Evolutionary conservation across 2,797 vertebrate genomes (phyloP).

Genomic region (Rhinichthys osculus): DNA sequence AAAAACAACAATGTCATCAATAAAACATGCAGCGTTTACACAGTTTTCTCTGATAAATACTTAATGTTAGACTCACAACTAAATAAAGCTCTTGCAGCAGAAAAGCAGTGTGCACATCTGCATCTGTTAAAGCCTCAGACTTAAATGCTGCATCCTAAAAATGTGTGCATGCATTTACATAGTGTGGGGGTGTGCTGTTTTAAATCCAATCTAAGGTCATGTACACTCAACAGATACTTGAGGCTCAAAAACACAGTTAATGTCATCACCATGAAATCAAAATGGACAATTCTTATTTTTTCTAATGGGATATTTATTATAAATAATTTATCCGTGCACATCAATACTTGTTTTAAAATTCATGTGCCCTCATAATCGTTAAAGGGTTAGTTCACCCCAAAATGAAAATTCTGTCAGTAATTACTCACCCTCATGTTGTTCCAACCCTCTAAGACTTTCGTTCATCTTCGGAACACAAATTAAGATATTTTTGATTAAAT

Average conservation of each 20-base stretch:
- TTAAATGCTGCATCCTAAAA: not conserved
- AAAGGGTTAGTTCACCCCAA: too few species aligned
- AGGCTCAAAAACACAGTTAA: not conserved
- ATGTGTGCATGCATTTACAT: constrained; percentile 33
- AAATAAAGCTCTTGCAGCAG: constrained; percentile 11
- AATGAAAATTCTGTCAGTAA: too few species aligned
- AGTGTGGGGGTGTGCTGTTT: constrained; percentile 24
- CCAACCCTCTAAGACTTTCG: too few species aligned
- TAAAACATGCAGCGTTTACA: constrained; percentile 35
- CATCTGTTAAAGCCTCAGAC: not conserved
- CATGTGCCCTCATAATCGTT: not conserved
- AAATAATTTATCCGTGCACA: not conserved
- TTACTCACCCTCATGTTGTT: too few species aligned
- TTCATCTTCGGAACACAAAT: too few species aligned
- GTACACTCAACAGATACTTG: not conserved
- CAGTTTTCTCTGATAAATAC: constrained; percentile 24
- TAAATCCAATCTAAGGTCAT: not conserved
- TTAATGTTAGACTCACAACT: constrained; percentile 18
- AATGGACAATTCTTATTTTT: not conserved
- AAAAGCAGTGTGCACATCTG: not conserved
- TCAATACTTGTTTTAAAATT: not conserved
- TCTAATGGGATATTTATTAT: not conserved
- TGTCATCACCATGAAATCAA: not conserved
- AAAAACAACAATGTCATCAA: constrained; percentile 48
- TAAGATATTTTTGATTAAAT: too few species aligned